Percentiles rank a stretch among this genome's conserved stretches.
These are phyloP conservation scores for Larimichthys polyactis DNA, from an alignment of 2,113 vertebrate genomes.

Conservation along the genomic window DNA sequence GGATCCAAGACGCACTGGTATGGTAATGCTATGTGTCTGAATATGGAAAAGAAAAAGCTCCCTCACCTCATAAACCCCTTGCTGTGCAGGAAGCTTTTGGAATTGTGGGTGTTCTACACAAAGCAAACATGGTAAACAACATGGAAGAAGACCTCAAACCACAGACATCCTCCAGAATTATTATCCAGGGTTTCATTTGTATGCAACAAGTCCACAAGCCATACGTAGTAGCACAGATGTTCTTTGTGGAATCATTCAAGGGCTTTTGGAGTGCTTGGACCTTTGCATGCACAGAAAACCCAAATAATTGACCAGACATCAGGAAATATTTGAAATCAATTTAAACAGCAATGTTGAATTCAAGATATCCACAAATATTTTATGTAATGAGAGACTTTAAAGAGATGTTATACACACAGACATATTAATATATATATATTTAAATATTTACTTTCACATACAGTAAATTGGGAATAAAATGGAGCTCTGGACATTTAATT, in stretches of 20 bases:
- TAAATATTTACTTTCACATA: not conserved
- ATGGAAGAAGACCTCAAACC: constrained; percentile 50
- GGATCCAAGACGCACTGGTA: constrained; percentile 47
- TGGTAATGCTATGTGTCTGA: constrained; percentile 65
- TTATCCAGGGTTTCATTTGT: constrained; percentile 46
- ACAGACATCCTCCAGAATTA: constrained; percentile 24
- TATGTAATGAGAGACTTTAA: not conserved
- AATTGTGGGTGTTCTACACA: constrained; percentile 77
- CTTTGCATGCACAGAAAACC: not conserved
- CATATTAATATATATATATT: not conserved
- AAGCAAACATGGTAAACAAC: constrained; percentile 54
- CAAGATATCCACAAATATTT: not conserved
- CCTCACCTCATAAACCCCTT: constrained; percentile 54
- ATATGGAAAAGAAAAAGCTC: constrained; percentile 40
- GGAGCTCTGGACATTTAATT: not conserved
- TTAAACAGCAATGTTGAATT: constrained; percentile 11
- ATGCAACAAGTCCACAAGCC: constrained; percentile 78
- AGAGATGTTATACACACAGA: not conserved
- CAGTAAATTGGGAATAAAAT: not conserved
- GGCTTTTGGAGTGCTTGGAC: not conserved
- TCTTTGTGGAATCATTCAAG: constrained; percentile 17
- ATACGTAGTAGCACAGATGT: not conserved
- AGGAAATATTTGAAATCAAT: constrained; percentile 26
- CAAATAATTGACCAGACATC: constrained; percentile 1
- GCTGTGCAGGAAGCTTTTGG: constrained; percentile 51